phyloP scores from a whole-genome alignment of 2,888 invertebrate genomes.

The Amorpha juglandis region DNA sequence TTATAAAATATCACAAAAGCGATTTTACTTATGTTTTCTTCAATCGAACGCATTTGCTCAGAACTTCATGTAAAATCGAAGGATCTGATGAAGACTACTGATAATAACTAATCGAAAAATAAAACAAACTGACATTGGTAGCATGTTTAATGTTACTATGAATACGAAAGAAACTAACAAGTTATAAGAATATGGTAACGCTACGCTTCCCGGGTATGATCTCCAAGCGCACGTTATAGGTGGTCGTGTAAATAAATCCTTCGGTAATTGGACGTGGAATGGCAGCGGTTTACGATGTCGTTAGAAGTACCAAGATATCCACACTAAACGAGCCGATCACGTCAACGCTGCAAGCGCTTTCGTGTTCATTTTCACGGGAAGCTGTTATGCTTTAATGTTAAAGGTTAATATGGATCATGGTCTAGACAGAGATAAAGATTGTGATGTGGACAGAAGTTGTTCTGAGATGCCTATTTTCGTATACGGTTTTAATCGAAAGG shows the following conservation, averaged over 20 bases:
- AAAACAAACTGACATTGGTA: neutral
- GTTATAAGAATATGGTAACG: slow-evolving; percentile 5
- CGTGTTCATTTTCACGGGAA: slow-evolving; percentile 11
- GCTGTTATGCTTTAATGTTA: slow-evolving; percentile 4
- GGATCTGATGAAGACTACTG: too few relatives aligned
- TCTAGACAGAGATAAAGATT: neutral
- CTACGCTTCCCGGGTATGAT: neutral
- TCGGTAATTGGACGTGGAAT: slow-evolving; percentile 18
- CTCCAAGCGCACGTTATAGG: slow-evolving; percentile 14
- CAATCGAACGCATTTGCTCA: too few relatives aligned
- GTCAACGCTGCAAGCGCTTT: slow-evolving; percentile 20
- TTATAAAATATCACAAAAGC: too few relatives aligned
- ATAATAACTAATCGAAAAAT: neutral
- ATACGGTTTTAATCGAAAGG: neutral
- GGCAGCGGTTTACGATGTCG: slow-evolving; percentile 20
- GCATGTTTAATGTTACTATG: neutral
- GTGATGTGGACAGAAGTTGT: neutral
- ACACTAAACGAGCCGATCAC: slow-evolving; percentile 17
- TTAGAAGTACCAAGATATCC: slow-evolving; percentile 15
- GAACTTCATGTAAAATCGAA: too few relatives aligned
- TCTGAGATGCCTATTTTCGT: neutral
- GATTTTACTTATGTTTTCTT: too few relatives aligned
- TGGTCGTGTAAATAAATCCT: slow-evolving; percentile 23
- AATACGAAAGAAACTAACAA: neutral
- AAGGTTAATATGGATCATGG: slow-evolving; percentile 8